These are phyloP conservation scores for Cheilosia soror DNA, from an alignment of 2,888 invertebrate genomes.

Conservation along the genomic window DNA sequence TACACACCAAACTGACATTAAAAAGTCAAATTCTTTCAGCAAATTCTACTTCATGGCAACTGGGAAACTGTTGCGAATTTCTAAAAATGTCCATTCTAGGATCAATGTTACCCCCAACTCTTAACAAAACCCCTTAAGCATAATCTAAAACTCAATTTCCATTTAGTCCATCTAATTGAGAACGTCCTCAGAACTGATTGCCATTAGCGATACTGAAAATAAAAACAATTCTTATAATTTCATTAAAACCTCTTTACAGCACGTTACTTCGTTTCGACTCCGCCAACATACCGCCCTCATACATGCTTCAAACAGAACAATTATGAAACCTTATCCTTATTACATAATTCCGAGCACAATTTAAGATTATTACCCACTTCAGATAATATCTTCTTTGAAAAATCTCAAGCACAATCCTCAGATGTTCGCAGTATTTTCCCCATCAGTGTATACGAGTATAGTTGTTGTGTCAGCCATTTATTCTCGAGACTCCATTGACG, in stretches of 20 bases:
- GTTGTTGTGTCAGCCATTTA: neutral
- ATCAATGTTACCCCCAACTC: neutral
- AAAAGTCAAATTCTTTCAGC: too few relatives aligned
- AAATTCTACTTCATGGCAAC: too few relatives aligned
- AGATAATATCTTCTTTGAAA: conserved; percentile 25
- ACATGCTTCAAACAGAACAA: conserved; percentile 39
- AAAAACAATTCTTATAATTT: neutral
- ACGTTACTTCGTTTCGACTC: neutral
- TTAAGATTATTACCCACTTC: conserved; percentile 58
- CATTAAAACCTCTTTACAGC: neutral
- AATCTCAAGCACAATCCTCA: conserved; percentile 32
- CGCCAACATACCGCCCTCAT: conserved; percentile 1
- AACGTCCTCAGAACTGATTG: conserved; percentile 6
- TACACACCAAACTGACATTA: too few relatives aligned
- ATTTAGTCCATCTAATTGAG: conserved; percentile 9
- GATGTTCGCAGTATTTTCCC: neutral
- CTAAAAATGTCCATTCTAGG: neutral
- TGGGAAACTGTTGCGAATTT: neutral
- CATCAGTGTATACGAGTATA: neutral
- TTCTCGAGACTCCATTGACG: neutral
- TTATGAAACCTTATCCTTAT: conserved; percentile 40
- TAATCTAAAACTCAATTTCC: neutral
- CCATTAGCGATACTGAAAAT: neutral
- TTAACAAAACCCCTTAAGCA: neutral
- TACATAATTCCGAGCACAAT: conserved; percentile 47